Percentiles rank a stretch among this genome's conserved stretches.
Evolutionary conservation across 2,888 invertebrate species (phyloP).

Genomic region (Camponotus fellah): DNA sequence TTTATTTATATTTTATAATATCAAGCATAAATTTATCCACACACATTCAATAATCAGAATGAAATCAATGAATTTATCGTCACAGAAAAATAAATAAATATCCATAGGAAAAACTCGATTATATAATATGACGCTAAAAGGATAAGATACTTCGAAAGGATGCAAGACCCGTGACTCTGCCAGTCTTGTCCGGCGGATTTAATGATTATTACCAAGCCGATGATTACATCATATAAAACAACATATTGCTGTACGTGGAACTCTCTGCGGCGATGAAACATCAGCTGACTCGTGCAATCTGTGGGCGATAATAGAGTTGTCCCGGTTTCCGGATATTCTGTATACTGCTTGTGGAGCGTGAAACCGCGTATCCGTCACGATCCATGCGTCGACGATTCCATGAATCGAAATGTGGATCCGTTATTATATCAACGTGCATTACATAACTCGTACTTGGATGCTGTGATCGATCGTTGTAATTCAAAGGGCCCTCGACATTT

Average conservation of each 20-base stretch:
- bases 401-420: conserved; percentile 2
- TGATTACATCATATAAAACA: conserved; percentile 81
- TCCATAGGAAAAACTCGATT: conserved; percentile 25
- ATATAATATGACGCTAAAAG: conserved; percentile 59
- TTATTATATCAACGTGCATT: neutral
- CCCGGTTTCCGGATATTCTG: conserved; percentile 74
- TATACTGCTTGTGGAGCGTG: conserved; percentile 33
- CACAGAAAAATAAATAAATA: conserved; percentile 18
- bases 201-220: conserved; percentile 79
- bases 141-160: conserved; percentile 60
- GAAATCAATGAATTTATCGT: neutral
- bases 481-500: conserved; percentile 53
- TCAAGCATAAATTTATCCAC: neutral
- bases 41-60: neutral
- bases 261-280: conserved; percentile 70
- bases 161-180: conserved; percentile 40
- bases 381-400: neutral
- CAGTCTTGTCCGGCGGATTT: conserved; percentile 69
- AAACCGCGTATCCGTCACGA: conserved; percentile 55
- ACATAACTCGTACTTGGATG: neutral
- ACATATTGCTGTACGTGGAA: conserved; percentile 78
- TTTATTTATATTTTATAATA: neutral
- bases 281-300: conserved; percentile 65
- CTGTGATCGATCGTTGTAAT: conserved; percentile 23
- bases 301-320: conserved; percentile 71